These are phyloP conservation scores for Nothobranchius kuhntae DNA, from an alignment of 2,113 vertebrate genomes.

Conservation along the genomic window DNA sequence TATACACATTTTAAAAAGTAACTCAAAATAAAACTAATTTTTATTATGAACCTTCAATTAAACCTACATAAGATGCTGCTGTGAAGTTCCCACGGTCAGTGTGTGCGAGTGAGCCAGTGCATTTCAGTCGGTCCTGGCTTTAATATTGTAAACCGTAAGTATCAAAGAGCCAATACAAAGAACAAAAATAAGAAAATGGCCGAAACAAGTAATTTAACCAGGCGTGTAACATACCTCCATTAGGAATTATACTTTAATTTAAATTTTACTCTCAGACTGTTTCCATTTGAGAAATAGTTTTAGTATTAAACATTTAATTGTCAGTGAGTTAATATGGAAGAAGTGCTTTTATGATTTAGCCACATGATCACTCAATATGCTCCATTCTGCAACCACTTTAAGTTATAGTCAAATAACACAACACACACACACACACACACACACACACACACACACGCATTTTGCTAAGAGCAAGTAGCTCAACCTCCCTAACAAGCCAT, in stretches of 20 bases:
- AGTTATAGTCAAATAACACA: not conserved
- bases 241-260: not conserved
- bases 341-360: not conserved
- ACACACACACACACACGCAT: slow-evolving; percentile 4
- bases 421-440: not conserved
- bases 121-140: slow-evolving; percentile 22
- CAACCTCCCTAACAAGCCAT: slow-evolving; percentile 14
- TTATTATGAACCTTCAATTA: not conserved
- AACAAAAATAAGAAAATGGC: slow-evolving; percentile 9
- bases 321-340: not conserved
- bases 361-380: not conserved
- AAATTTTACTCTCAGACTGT: not conserved
- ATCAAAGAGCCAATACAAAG: not conserved
- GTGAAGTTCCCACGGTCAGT: slow-evolving; percentile 1
- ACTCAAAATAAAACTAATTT: not conserved
- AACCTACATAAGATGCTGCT: not conserved
- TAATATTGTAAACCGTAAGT: slow-evolving; percentile 38
- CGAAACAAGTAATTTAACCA: not conserved
- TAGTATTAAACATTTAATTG: not conserved
- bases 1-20: too few species aligned
- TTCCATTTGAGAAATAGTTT: not conserved
- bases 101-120: slow-evolving; percentile 22
- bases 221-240: not conserved
- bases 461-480: slow-evolving; percentile 8
- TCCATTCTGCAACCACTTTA: not conserved